Base-by-base conservation (phyloP, 2,797 vertebrate genomes). In the Hoplostethus atlanticus region DNA sequence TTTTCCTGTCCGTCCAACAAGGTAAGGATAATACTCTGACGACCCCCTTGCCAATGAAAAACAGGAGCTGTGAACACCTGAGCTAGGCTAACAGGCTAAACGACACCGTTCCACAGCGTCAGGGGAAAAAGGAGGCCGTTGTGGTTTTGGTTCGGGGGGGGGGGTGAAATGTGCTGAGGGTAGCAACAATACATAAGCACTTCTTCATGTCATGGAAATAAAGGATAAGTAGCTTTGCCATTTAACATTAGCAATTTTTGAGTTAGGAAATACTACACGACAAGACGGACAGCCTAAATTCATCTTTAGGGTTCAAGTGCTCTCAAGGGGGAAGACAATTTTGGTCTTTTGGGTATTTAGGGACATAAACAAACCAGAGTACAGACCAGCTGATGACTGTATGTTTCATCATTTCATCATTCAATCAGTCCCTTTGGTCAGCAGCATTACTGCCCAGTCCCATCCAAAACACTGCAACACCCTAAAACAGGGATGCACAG, bases 11-110 rank as follows among this genome's bases (percentile, higher is more conserved):
- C 44, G 65, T 64, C 68, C 58, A 54, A 56, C 17, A 51, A 53
- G 40, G 60, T 71, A 50, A 56, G 15, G 40, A 57, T 61, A 46
- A 56, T 50, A 53, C 28, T 28, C 31, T 30, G 34, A 58, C 62
- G 74, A 25, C 70, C 53, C 61, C 60, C 53, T 71, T 78, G 51
- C 80, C 68, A 77, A 16, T 54, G 67, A 77, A 42, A 42, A 68
- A 76, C 53, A 42, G 44, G 25, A 64, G 58, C 71, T 59, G 50
- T 66, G 62, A 75, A 47, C 58, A 65, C 73, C 73, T 68, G 31
- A 73, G 72, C 58, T 5, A n/a, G 48, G 50, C 25, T 62, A 62
- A 62, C 66, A 61, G n/a, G 58, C 46, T 58, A 62, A 79, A 71
- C 68, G 67, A 63, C 61, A 17, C 55, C 46, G 69, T 78, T 82